phyloP scores from a whole-genome alignment of 2,888 invertebrate genomes.

The Charanyca ferruginea region DNA sequence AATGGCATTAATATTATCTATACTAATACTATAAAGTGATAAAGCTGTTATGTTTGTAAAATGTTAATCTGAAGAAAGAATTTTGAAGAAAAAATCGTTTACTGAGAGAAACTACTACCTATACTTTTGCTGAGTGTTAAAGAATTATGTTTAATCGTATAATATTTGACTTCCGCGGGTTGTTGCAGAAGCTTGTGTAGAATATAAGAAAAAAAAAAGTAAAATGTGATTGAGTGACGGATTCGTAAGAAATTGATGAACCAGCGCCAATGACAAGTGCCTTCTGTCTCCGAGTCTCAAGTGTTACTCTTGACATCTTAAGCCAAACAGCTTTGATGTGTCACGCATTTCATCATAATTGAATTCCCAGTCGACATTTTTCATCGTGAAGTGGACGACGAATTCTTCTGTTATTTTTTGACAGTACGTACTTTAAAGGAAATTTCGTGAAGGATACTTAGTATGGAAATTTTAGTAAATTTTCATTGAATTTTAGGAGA shows the following conservation, averaged over 20 bases:
- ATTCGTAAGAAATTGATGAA: constrained; percentile 44
- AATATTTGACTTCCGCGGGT: no score
- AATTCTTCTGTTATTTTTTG: constrained; percentile 8
- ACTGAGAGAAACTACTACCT: no score
- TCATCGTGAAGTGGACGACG: background rate
- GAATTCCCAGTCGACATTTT: background rate
- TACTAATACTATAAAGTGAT: no score
- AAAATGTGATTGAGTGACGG: background rate
- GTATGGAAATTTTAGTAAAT: background rate
- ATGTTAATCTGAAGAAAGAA: no score
- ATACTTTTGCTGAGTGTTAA: no score
- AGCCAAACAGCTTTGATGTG: constrained; percentile 42
- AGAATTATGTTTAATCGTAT: no score
- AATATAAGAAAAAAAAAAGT: no score
- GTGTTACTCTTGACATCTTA: constrained; percentile 34
- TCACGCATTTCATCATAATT: constrained; percentile 34
- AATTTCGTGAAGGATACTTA: background rate
- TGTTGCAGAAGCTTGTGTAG: no score
- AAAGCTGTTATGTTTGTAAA: no score
- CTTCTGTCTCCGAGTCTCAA: constrained; percentile 27
- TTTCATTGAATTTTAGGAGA: background rate
- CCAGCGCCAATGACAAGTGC: constrained; percentile 39
- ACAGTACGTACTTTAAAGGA: background rate
- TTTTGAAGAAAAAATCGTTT: no score
- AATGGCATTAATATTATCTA: no score